Evolutionary conservation across 2,888 invertebrate genomes (phyloP), one percentile per base, ranked within the genome.

Genomic region (Bedellia somnulentella): DNA sequence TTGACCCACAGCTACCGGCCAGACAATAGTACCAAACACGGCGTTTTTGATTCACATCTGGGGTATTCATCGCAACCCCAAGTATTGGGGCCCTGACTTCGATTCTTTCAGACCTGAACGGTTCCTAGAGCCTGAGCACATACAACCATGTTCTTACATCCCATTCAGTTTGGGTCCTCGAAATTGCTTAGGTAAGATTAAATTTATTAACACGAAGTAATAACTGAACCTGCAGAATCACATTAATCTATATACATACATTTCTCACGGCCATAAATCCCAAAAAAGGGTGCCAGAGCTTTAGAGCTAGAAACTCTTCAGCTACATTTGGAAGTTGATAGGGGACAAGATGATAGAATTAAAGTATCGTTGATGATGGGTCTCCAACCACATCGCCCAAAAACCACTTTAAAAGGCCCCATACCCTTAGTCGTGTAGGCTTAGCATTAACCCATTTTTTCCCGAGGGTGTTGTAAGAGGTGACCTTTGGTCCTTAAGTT

Each of bases 61-160:
- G 51, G 52, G 49, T 0, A 31, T 50, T 1, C 56, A 61, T 24
- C 53, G 59, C 13, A 54, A 62, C 38, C 52, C 55, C 1, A 35
- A 32, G 2, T 54, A 55, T 38, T 64, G 62, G 62, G 61, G 62
- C 0, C 32, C 41, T 0, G 55, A 61, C 17, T 53, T 52, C 0
- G 53, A 57, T 17, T 24, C 40, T 21, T 64, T 53, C 41, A 40
- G 45, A n/a, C 63, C 62, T 1, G 57, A 61, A 11, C 39, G 64
- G 13, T 64, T 61, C 35, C 28, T 57, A 2, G 41, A 52, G 29
- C 38, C 30, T 4, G 34, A 37, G 1, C 37, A 44, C 2, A 37
- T 35, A 5, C 46, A 57, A 18, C 47, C 52, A 0, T 42, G 41
- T 4, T 49, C 51, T 1, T 58, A 41, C 33, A 29, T 53, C n/a